Evolutionary conservation across 2,797 vertebrate species (phyloP).

Genomic region (Anas georgica): DNA sequence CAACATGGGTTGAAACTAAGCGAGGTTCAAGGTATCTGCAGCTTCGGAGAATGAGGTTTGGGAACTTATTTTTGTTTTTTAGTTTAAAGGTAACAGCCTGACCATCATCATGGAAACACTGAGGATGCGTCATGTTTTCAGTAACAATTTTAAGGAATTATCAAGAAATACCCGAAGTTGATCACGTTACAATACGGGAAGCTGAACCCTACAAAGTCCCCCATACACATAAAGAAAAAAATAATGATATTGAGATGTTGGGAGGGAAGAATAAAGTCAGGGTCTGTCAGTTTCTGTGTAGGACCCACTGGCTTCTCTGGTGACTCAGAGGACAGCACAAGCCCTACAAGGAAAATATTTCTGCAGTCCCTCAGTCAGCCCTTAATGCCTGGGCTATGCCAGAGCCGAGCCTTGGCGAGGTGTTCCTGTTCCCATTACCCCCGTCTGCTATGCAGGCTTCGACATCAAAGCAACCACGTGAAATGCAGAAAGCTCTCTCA

Average conservation of each 20-base stretch:
- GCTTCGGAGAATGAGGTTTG: background rate
- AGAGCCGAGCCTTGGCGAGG: background rate
- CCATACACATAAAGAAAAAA: background rate
- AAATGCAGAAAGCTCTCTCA: background rate
- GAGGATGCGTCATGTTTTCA: background rate
- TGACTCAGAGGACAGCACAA: background rate
- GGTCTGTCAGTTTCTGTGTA: accelerated
- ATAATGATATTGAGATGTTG: background rate
- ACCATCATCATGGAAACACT: background rate
- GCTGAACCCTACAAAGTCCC: background rate
- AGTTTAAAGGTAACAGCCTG: background rate
- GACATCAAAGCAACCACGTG: background rate
- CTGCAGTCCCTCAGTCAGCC: background rate
- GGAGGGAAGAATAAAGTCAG: background rate
- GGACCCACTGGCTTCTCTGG: background rate
- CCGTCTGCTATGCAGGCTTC: background rate
- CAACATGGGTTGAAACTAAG: background rate
- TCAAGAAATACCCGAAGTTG: background rate
- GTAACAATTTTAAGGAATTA: background rate
- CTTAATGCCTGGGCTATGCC: background rate
- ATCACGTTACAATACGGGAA: background rate
- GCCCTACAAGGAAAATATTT: background rate
- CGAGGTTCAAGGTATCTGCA: background rate
- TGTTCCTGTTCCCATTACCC: background rate
- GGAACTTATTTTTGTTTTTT: background rate